phyloP scores from a whole-genome alignment of 2,113 vertebrate genomes.

The Furnarius figulus region DNA sequence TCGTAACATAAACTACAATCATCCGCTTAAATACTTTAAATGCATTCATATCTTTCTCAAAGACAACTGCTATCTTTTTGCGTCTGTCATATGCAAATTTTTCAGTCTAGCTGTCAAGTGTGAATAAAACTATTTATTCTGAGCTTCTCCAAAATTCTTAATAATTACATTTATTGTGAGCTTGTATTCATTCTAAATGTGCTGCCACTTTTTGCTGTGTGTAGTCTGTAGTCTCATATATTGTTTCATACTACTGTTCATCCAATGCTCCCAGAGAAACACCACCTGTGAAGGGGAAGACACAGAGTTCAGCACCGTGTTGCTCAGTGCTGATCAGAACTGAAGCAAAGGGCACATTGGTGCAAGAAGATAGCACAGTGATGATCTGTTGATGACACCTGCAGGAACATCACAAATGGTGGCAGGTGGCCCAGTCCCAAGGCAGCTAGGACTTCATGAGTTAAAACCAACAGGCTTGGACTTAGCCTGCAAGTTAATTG shows the following conservation, averaged over 20 bases:
- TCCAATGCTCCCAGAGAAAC: neutral
- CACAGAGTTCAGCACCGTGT: neutral
- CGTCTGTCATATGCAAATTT: conserved; percentile 46
- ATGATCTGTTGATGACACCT: neutral
- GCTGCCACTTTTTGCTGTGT: neutral
- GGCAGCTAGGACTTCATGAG: neutral
- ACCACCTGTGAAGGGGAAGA: rapidly evolving
- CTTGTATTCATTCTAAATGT: neutral
- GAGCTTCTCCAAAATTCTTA: conserved; percentile 33
- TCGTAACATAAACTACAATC: neutral
- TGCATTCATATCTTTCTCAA: neutral
- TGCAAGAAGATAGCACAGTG: too few relatives aligned
- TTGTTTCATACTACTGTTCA: neutral
- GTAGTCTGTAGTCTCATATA: neutral
- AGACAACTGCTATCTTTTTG: neutral
- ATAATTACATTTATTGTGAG: conserved; percentile 40
- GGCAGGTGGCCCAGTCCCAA: neutral
- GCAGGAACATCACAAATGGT: neutral
- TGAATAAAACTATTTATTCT: conserved; percentile 41
- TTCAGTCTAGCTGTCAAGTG: conserved; percentile 53
- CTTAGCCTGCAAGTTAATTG: neutral
- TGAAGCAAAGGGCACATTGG: neutral
- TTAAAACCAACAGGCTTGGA: neutral
- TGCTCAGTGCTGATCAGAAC: neutral
- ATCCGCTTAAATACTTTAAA: neutral